Percentiles rank a stretch among this genome's conserved stretches.
Conservation (phyloP, 35 echinoderm and acorn worm genomes). For the Ptychodera flava region DNA sequence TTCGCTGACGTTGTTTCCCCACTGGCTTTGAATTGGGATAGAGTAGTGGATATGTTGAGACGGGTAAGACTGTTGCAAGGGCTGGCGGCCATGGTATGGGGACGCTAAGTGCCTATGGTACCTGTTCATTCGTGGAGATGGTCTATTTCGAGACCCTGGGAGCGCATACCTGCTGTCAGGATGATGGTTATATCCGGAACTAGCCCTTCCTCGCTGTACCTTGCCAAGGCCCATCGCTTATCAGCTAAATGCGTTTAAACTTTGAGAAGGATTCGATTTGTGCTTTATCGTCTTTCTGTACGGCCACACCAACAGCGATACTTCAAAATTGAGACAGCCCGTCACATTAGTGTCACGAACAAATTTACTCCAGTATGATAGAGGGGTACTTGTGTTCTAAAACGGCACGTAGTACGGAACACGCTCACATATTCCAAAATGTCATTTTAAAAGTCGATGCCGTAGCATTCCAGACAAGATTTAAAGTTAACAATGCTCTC, state of each 20-base stretch:
- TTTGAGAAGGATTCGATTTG: too few species aligned
- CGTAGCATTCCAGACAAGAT: not conserved
- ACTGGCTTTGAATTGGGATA: not conserved
- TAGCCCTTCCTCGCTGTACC: not conserved
- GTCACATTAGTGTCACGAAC: not conserved
- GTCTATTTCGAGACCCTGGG: not conserved
- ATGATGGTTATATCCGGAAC: not conserved
- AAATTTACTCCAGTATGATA: not conserved
- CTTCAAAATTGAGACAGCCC: not conserved
- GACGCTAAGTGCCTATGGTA: not conserved
- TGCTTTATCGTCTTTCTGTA: too few species aligned
- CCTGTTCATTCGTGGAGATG: not conserved
- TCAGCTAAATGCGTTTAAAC: too few species aligned
- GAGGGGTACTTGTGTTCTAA: not conserved
- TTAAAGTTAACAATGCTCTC: not conserved
- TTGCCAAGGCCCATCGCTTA: not conserved
- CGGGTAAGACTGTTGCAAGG: not conserved
- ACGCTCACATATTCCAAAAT: not conserved
- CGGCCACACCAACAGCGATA: not conserved
- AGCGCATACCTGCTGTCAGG: not conserved
- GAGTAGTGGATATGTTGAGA: too few species aligned
- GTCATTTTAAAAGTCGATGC: not conserved
- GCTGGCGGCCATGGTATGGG: not conserved
- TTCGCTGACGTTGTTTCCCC: not conserved
- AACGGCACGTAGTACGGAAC: not conserved